Percentiles rank a stretch among this genome's conserved stretches.
Evolutionary conservation across 2,888 invertebrate genomes (phyloP).

Genomic region (Drosophila sordidula): DNA sequence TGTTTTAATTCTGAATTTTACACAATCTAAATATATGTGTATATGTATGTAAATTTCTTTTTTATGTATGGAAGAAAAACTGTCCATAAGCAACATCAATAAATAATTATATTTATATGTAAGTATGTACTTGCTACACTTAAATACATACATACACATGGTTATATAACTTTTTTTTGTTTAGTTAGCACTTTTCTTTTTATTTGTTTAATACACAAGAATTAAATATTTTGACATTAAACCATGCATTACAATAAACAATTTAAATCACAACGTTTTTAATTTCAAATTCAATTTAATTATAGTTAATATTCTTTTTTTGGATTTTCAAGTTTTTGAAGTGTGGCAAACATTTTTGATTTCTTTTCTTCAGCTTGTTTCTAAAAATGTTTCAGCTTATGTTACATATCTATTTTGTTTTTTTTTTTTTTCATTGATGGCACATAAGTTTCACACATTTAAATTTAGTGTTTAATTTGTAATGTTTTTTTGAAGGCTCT

Average conservation of each 20-base stretch:
- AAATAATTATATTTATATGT: conserved; percentile 39
- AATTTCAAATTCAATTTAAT: conserved; percentile 51
- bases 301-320: conserved; percentile 20
- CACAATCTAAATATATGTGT: conserved; percentile 26
- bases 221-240: conserved; percentile 59
- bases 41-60: conserved; percentile 18
- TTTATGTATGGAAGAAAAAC: conserved; percentile 79
- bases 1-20: conserved; percentile 37
- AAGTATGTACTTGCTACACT: conserved; percentile 32
- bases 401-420: conserved; percentile 22
- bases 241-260: conserved; percentile 71
- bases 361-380: conserved; percentile 36
- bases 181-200: conserved; percentile 40
- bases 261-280: conserved; percentile 75
- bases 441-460: conserved; percentile 71
- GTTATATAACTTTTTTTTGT: conserved; percentile 27
- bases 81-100: conserved; percentile 76
- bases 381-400: conserved; percentile 43
- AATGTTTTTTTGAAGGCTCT: conserved; percentile 41
- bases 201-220: conserved; percentile 39
- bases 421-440: conserved; percentile 49
- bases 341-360: conserved; percentile 35
- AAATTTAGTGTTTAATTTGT: conserved; percentile 32
- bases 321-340: background rate
- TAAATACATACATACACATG: conserved; percentile 27